Base-by-base conservation (phyloP, 2,888 invertebrate species). In the Charanyca ferruginea region DNA sequence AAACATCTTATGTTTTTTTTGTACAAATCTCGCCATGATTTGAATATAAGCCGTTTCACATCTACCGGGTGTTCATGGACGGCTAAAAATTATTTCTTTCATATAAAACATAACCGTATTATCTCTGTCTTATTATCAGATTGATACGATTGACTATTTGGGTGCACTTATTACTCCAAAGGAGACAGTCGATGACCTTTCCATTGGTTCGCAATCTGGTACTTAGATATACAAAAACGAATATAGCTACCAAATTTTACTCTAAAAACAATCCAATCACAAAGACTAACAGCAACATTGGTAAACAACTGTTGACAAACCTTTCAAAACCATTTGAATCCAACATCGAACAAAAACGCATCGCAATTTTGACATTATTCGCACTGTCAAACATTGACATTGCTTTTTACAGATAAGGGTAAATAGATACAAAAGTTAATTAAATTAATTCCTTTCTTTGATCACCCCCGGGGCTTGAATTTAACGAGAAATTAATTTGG, bases 361-460 rank as follows among this genome's bases (percentile, higher is more conserved):
- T 52, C 38, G 11, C 9, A 22, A 54, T 42, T 8, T n/a, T 20
- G n/a, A 16, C 51, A 49, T 58, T 65, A 69, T 78, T 72, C 57
- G 58, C 45, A 51, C 28, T 59, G 53, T 38, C 13, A 66, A 58
- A 66, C 41, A 67, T 62, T 22, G 20, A 68, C 32, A 63, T 58
- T 53, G 66, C 69, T 74, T 53, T 63, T 69, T 47, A 22, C 28
- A 72, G 63, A 54, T 62, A 73, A 63, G 79, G 57, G 51, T 68
- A 73, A 63, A 73, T 69, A 76, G 71, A 78, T 66, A 81, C 79
- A 79, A 83, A 84, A 85, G 83, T 84, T 87, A 87, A 89, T 86
- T 85, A 76, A 87, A 84, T 85, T 76, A 84, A 76, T 80, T 77
- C 77, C 71, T 60, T 71, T 70, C 81, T 88, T 87, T 85, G 86